phyloP scores from a whole-genome alignment of 2,888 invertebrate species.

The Aporophyla lueneburgensis region DNA sequence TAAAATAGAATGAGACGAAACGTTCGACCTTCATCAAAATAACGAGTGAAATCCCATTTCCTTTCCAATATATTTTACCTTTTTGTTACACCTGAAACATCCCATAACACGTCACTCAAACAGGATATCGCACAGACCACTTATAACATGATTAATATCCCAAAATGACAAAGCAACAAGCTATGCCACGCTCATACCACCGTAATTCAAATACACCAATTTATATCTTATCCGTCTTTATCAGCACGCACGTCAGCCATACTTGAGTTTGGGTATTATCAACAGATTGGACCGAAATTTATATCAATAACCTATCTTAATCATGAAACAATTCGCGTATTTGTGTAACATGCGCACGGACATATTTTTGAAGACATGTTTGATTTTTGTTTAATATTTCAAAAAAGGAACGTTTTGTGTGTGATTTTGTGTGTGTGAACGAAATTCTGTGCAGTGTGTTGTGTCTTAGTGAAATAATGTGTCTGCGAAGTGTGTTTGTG shows the following conservation, averaged over 20 bases:
- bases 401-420: neutral
- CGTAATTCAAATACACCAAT: constrained; percentile 32
- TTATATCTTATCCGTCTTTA: constrained; percentile 66
- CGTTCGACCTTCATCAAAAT: neutral
- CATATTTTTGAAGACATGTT: constrained; percentile 22
- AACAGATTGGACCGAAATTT: constrained; percentile 72
- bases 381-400: constrained; percentile 13
- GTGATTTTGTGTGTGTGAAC: constrained; percentile 21
- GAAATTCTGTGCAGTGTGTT: neutral
- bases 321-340: constrained; percentile 70
- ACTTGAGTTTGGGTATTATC: constrained; percentile 72
- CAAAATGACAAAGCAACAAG: constrained; percentile 23
- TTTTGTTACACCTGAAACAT: neutral
- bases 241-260: constrained; percentile 68
- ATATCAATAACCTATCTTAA: constrained; percentile 73
- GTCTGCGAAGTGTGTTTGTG: constrained; percentile 50
- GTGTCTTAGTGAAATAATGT: constrained; percentile 43
- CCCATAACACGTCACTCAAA: neutral
- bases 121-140: neutral
- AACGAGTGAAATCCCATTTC: neutral
- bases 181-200: constrained; percentile 30
- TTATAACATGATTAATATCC: constrained; percentile 7
- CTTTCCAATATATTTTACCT: neutral
- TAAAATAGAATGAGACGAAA: neutral
- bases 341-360: constrained; percentile 35